A percentile compares a stretch with the other conserved stretches of the same genome.
Evolutionary conservation across 2,888 invertebrate species (phyloP).

Genomic region (Rhagonycha fulva): DNA sequence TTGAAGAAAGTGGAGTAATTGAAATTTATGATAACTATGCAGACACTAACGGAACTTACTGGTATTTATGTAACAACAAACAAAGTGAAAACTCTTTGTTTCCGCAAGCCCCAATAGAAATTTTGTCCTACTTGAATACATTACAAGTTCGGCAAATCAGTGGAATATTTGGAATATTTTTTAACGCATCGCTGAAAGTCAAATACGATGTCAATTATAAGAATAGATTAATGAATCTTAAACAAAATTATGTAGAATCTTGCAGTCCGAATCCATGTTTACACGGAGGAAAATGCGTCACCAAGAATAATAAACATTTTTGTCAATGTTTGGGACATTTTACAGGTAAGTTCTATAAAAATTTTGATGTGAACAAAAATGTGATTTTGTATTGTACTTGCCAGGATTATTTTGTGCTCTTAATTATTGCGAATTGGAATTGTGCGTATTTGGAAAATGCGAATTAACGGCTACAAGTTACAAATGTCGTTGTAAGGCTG

Average conservation of each 20-base stretch:
- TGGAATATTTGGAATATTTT: slow-evolving; percentile 54
- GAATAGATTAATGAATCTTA: slow-evolving; percentile 64
- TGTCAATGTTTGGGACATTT: slow-evolving; percentile 76
- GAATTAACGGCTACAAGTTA: slow-evolving; percentile 58
- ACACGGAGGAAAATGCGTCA: slow-evolving; percentile 70
- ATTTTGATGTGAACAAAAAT: background rate
- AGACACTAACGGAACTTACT: slow-evolving; percentile 70
- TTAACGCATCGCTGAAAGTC: slow-evolving; percentile 67
- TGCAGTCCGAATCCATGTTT: slow-evolving; percentile 77
- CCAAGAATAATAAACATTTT: slow-evolving; percentile 61
- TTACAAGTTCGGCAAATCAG: slow-evolving; percentile 63
- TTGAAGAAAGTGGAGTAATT: slow-evolving; percentile 40
- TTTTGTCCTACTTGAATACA: slow-evolving; percentile 71
- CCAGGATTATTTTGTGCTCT: slow-evolving; percentile 76
- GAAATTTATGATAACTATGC: slow-evolving; percentile 69
- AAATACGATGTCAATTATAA: slow-evolving; percentile 68
- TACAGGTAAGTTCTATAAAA: slow-evolving; percentile 60
- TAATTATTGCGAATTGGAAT: slow-evolving; percentile 74
- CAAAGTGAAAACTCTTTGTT: slow-evolving; percentile 46
- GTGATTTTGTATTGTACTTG: background rate
- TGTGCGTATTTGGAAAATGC: slow-evolving; percentile 71
- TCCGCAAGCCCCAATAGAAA: slow-evolving; percentile 57
- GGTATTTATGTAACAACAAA: slow-evolving; percentile 64
- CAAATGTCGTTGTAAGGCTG: slow-evolving; percentile 69
- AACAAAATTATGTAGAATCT: slow-evolving; percentile 66